Conservation (phyloP, 2,888 invertebrate species). For the Drosophila leonis region DNA sequence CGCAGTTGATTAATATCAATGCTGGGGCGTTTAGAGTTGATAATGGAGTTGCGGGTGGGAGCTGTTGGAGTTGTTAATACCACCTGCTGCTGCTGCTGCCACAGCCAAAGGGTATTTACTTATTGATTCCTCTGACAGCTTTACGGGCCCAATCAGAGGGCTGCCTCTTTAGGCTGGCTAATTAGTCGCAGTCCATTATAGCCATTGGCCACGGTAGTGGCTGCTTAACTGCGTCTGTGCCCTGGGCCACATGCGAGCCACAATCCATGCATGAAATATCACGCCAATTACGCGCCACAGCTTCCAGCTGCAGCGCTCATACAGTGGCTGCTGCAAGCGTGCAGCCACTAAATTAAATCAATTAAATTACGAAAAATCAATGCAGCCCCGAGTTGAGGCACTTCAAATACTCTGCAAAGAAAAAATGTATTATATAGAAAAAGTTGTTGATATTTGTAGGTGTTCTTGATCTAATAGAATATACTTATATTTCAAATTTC, state of each 20-base stretch:
- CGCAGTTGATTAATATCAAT: constrained; percentile 71
- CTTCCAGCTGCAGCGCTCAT: constrained; percentile 9
- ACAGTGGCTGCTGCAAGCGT: constrained; percentile 65
- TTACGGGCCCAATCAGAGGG: neutral
- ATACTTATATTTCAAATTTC: too few species aligned
- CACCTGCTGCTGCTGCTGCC: constrained; percentile 1
- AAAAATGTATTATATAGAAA: too few species aligned
- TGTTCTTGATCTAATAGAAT: too few species aligned
- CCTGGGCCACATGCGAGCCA: constrained; percentile 42
- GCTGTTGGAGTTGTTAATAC: constrained; percentile 8
- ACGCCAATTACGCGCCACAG: constrained; percentile 65
- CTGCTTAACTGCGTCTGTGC: constrained; percentile 7
- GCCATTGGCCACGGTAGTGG: constrained; percentile 32
- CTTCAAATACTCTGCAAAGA: constrained; percentile 29
- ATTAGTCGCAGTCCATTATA: constrained; percentile 56
- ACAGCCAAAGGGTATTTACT: constrained; percentile 11
- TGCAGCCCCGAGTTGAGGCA: constrained; percentile 4
- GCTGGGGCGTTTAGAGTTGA: constrained; percentile 18
- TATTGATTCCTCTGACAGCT: neutral
- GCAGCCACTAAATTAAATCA: constrained; percentile 70
- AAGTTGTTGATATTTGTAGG: too few species aligned
- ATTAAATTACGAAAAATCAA: constrained; percentile 60
- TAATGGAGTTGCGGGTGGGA: constrained; percentile 33
- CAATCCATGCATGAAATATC: constrained; percentile 72
- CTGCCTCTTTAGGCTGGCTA: constrained; percentile 35